Conservation (phyloP, 2,113 vertebrate species). For the Puntigrus tetrazona region DNA sequence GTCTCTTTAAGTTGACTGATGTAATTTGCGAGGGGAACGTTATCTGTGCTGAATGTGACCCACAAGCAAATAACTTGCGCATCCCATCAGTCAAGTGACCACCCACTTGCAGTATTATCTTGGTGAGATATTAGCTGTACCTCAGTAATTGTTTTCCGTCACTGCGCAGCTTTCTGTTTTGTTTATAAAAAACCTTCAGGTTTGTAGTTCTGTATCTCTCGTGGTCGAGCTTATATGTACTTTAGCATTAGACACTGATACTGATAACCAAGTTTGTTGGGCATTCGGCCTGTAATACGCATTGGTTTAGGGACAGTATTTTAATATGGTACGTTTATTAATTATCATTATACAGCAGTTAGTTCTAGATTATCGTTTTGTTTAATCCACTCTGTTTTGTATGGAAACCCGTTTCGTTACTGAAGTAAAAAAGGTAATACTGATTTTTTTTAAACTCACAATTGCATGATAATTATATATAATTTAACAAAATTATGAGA, state of each 20-base stretch:
- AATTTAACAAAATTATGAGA: too few relatives aligned
- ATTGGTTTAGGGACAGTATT: neutral
- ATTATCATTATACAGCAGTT: neutral
- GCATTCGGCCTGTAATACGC: neutral
- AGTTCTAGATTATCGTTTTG: too few relatives aligned
- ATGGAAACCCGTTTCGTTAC: too few relatives aligned
- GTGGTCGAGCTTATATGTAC: neutral
- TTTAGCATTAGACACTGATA: neutral
- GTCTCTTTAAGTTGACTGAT: constrained; percentile 14
- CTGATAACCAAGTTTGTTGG: neutral
- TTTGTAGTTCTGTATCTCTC: neutral
- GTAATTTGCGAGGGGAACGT: neutral
- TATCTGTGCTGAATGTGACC: neutral
- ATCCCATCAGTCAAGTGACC: neutral
- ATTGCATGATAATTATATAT: too few relatives aligned
- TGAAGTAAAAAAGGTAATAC: too few relatives aligned
- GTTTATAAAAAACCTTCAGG: neutral
- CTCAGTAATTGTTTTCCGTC: neutral
- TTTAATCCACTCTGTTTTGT: too few relatives aligned
- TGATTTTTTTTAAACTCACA: too few relatives aligned
- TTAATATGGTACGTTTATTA: neutral
- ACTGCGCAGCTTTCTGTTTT: neutral
- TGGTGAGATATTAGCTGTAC: neutral
- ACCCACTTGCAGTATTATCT: neutral
- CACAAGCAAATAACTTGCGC: constrained; percentile 12